Evolutionary conservation across 2,797 vertebrate species (phyloP).

Genomic region (Botia kubotai): DNA sequence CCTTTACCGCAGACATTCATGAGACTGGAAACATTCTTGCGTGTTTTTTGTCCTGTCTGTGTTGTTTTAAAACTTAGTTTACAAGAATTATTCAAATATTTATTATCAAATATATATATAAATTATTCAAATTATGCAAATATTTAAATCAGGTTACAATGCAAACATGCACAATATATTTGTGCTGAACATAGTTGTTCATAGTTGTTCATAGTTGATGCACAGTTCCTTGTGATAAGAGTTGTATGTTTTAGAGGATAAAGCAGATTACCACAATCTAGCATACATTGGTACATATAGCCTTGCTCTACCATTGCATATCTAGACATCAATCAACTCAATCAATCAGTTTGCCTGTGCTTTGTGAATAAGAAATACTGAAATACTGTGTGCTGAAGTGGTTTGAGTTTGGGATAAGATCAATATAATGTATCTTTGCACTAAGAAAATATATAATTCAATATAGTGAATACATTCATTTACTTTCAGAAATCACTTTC

Average conservation of each 20-base stretch:
- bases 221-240: neutral
- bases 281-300: no score
- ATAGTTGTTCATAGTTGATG: neutral
- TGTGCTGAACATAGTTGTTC: neutral
- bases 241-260: no score
- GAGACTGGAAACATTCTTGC: slow-evolving; percentile 9
- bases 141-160: neutral
- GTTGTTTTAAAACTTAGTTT: neutral
- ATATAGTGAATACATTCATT: slow-evolving; percentile 11
- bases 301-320: no score
- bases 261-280: no score
- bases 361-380: neutral
- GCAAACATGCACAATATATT: neutral
- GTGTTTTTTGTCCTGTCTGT: neutral
- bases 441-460: neutral
- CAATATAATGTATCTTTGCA: slow-evolving; percentile 1
- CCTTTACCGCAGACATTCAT: neutral
- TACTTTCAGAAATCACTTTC: neutral
- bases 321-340: no score
- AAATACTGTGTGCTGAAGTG: neutral
- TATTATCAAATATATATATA: no score
- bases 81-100: neutral
- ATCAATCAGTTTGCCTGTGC: neutral
- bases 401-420: neutral
- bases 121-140: no score